phyloP scores from a whole-genome alignment of 2,888 invertebrate species.

The Pristionchus mayeri region DNA sequence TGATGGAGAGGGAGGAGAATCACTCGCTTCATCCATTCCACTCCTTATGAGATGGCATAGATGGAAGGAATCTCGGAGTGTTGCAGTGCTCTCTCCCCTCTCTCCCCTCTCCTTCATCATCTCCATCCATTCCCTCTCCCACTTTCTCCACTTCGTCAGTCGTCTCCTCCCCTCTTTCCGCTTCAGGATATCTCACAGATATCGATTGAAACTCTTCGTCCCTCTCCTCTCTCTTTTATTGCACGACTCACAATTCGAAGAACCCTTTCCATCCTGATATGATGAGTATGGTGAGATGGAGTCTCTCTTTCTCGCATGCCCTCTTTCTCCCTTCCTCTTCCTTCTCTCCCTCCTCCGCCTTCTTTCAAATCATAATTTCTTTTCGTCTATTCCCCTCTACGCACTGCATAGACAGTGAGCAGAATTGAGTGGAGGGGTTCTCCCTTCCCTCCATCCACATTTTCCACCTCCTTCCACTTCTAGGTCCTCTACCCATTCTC shows the following conservation, averaged over 20 bases:
- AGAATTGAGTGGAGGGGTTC: background rate
- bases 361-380: background rate
- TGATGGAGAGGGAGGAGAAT: background rate
- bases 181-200: slow-evolving; percentile 19
- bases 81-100: background rate
- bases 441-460: background rate
- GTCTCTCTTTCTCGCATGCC: no score
- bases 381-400: background rate
- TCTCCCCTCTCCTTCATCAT: slow-evolving; percentile 5
- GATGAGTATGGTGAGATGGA: no score
- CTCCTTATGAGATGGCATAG: slow-evolving; percentile 43
- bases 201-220: slow-evolving; percentile 29
- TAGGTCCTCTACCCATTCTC: no score
- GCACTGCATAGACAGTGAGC: background rate
- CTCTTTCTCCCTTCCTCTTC: slow-evolving; percentile 43
- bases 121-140: slow-evolving; percentile 29
- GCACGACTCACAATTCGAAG: no score
- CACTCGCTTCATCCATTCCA: background rate
- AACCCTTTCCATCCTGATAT: no score
- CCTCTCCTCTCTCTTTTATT: slow-evolving; percentile 1
- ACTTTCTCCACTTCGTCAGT: slow-evolving; percentile 14
- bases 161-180: slow-evolving; percentile 19
- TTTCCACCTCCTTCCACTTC: background rate
- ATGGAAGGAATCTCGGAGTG: slow-evolving; percentile 47
- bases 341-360: slow-evolving; percentile 43